A percentile compares a stretch with the other conserved stretches of the same genome.
Evolutionary conservation across 2,797 vertebrate species (phyloP).

Genomic region (Tokudaia muenninki): DNA sequence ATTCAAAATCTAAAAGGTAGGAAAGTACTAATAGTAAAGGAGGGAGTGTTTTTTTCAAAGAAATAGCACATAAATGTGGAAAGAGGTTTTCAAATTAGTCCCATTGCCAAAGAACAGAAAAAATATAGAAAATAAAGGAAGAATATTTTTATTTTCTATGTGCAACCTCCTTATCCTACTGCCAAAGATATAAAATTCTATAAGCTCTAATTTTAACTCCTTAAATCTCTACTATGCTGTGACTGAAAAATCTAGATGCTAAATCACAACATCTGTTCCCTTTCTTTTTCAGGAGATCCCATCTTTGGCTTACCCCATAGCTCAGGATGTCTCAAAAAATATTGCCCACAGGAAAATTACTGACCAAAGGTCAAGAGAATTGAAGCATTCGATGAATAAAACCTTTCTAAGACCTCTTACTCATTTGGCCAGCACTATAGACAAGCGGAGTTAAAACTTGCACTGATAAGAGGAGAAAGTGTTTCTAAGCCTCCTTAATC

Average conservation of each 20-base stretch:
- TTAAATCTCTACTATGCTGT: neutral
- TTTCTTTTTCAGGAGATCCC: neutral
- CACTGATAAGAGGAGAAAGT: neutral
- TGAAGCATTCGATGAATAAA: neutral
- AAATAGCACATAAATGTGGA: neutral
- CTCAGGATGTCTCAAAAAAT: neutral
- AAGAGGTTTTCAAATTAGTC: neutral
- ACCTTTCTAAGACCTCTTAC: neutral
- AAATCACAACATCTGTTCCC: neutral
- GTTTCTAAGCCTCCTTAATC: neutral
- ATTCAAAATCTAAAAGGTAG: neutral
- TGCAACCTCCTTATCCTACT: neutral
- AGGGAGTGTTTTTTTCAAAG: neutral
- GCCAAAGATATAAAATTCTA: neutral
- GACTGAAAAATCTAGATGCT: slow-evolving; percentile 6
- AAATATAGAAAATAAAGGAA: neutral
- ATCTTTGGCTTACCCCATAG: neutral
- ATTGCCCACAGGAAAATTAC: neutral
- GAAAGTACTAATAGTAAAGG: neutral
- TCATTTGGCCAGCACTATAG: neutral
- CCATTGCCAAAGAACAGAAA: neutral
- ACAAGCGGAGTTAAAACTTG: neutral
- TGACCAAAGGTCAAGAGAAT: neutral
- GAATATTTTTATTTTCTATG: neutral
- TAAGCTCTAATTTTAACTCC: neutral